Evolutionary conservation across 2,888 invertebrate species (phyloP).

Genomic region (Congeria kusceri): DNA sequence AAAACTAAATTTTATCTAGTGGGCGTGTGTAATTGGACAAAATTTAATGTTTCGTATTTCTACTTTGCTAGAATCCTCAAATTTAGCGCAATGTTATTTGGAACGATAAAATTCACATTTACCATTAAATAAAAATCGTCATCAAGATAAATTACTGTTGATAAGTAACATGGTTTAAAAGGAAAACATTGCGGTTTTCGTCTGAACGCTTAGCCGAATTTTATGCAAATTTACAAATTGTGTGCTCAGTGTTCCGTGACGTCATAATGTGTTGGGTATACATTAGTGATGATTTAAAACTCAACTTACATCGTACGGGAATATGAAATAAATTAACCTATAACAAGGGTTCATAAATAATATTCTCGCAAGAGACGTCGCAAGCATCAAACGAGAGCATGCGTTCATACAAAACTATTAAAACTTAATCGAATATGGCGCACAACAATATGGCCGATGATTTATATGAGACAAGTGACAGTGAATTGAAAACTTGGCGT

Average conservation of each 20-base stretch:
- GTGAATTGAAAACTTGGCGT: conserved; percentile 6
- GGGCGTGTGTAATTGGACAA: too few species aligned
- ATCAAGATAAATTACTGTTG: conserved; percentile 1
- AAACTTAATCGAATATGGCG: neutral
- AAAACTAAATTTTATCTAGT: too few species aligned
- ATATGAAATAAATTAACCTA: conserved; percentile 2
- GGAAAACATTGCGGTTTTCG: neutral
- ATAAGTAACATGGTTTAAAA: neutral
- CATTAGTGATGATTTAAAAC: neutral
- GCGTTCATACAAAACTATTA: neutral
- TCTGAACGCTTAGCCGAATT: neutral
- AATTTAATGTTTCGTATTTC: too few species aligned
- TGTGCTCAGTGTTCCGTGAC: neutral
- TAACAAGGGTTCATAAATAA: neutral
- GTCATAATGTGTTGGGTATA: neutral
- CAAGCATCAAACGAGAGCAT: neutral
- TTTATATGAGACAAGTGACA: too few species aligned
- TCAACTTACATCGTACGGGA: neutral
- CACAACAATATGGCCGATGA: too few species aligned
- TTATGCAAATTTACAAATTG: conserved; percentile 5
- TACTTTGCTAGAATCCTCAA: too few species aligned
- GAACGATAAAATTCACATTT: neutral
- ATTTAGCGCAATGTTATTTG: too few species aligned
- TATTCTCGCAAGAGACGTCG: neutral
- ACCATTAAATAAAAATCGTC: conserved; percentile 9